A percentile compares a stretch with the other conserved stretches of the same genome.
phyloP scores from a whole-genome alignment of 2,888 invertebrate genomes.

The Drosophila fulvimacula region DNA sequence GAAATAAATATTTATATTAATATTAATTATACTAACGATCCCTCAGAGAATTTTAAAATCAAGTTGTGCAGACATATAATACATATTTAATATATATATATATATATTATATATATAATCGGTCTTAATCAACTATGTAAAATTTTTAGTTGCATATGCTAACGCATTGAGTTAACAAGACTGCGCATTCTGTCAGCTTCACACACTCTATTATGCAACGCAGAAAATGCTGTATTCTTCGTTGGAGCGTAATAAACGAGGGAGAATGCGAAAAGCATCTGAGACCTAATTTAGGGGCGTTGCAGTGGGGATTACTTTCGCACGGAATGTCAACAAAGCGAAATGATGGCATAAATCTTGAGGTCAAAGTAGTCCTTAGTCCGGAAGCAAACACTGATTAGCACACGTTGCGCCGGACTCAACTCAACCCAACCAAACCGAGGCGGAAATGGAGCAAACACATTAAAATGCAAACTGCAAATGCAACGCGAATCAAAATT shows the following conservation, averaged over 20 bases:
- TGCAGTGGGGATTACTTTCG: conserved; percentile 44
- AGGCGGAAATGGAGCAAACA: conserved; percentile 53
- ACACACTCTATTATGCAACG: neutral
- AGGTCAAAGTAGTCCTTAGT: conserved; percentile 34
- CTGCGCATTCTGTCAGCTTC: neutral
- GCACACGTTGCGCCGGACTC: conserved; percentile 24
- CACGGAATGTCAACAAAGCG: conserved; percentile 52
- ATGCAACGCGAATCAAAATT: conserved; percentile 6
- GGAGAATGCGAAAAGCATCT: conserved; percentile 7
- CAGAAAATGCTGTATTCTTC: neutral
- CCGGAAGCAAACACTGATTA: conserved; percentile 60
- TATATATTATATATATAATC: too few relatives aligned
- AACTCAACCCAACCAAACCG: neutral
- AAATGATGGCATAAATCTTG: conserved; percentile 52
- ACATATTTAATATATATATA: too few relatives aligned
- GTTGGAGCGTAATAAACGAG: neutral
- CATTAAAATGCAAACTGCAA: conserved; percentile 62
- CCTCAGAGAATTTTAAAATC: neutral
- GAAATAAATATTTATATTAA: too few relatives aligned
- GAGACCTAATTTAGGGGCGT: conserved; percentile 43
- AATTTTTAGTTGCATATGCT: neutral
- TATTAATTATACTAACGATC: neutral
- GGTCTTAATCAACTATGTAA: neutral
- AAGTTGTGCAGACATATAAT: neutral
- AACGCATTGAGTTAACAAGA: neutral